Percentiles rank a stretch among this genome's conserved stretches.
These are phyloP conservation scores for Nothura maculosa DNA, from an alignment of 2,797 vertebrate species.

Conservation along the genomic window DNA sequence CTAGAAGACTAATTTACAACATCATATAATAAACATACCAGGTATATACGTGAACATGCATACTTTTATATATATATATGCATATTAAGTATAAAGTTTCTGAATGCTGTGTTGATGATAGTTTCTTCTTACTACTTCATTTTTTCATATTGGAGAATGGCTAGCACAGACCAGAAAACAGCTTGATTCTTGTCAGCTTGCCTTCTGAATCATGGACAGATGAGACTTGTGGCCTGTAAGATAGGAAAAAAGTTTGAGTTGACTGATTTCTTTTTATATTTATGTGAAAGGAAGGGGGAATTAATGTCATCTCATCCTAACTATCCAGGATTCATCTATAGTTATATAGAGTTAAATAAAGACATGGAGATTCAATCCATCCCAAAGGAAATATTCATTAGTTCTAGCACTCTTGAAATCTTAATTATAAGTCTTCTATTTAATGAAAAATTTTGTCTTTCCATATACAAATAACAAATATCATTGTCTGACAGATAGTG, in stretches of 20 bases:
- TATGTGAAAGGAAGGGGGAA: background rate
- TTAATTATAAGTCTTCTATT: background rate
- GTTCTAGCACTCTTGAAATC: background rate
- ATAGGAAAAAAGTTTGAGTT: background rate
- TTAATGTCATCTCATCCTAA: background rate
- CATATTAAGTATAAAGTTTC: background rate
- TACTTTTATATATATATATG: too few relatives aligned
- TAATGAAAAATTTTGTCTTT: background rate
- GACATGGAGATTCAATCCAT: background rate
- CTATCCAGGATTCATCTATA: background rate
- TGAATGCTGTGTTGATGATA: background rate
- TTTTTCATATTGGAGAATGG: background rate
- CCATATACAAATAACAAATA: background rate
- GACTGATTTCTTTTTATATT: rapidly evolving
- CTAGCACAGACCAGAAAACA: background rate
- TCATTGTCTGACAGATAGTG: background rate
- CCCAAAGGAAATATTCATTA: background rate
- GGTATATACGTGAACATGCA: background rate
- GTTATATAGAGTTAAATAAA: background rate
- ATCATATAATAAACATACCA: background rate
- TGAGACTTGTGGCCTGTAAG: background rate
- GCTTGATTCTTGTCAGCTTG: background rate
- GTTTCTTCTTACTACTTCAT: background rate
- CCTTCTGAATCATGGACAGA: background rate
- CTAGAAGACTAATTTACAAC: background rate